Base-by-base conservation (phyloP, 2,888 invertebrate genomes). In the Limnephilus marmoratus region DNA sequence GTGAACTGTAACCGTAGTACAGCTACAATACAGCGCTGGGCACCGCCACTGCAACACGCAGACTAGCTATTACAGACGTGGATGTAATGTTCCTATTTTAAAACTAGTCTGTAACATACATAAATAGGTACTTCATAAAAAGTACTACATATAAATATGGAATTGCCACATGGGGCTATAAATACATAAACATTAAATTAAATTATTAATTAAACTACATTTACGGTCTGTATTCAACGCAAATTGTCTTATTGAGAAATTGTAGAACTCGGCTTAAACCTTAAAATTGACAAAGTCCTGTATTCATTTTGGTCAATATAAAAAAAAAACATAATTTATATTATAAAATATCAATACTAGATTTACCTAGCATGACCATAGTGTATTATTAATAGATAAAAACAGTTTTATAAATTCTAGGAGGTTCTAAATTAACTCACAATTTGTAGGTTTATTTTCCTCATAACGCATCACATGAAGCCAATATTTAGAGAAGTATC, bases 21-120 rank as follows among this genome's bases (percentile, higher is more conserved):
- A 29, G 4, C 5, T 18, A 24, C 37, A 5, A 31, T 34, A 82
- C 37, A 37, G 34, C 12, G 15, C 83, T 18, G 15, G 37, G 24
- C 31, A 37, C 83, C 18, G 31, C 53, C 68, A 68, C 68, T 68
- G 68, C 68, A 68, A 68, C 68, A 68, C 9, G 81, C 93, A 93
- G 93, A 90, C 93, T 88, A 92, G 90, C 53, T 90, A 92, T 90
- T 89, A 89, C 82, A 91, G 86, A 90, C 88, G 86, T 92, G 90
- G 87, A 89, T 91, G 92, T 92, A 89, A 95, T 95, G 96, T 96
- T 96, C 96, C 96, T 96, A 96, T 95, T 95, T 95, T 95, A 95
- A 95, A 95, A 95, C 95, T 95, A 95, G 95, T 95, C 95, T 94
- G 94, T 94, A 94, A 94, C 89, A 92, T 93, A 92, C 93, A 93